A percentile compares a stretch with the other conserved stretches of the same genome.
Evolutionary conservation across 2,888 invertebrate genomes (phyloP).

Genomic region (Aphodius granarius): DNA sequence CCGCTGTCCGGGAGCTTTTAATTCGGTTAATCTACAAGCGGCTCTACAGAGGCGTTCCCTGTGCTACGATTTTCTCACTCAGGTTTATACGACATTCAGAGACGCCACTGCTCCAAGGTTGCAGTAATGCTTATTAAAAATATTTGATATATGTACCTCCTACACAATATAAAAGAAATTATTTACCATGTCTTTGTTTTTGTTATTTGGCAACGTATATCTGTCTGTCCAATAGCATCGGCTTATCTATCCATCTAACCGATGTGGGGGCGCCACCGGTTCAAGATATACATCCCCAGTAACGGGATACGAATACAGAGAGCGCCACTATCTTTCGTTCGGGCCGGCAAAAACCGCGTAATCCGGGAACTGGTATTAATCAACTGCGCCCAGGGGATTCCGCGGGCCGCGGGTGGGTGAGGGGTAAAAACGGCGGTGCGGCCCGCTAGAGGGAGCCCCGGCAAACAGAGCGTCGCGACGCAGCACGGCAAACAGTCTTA

Average conservation of each 20-base stretch:
- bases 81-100: not conserved
- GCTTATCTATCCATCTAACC: not conserved
- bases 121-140: not conserved
- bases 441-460: constrained; percentile 33
- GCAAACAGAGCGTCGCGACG: constrained; percentile 3
- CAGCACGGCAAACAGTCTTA: constrained; percentile 32
- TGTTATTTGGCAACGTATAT: too few species aligned
- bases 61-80: not conserved
- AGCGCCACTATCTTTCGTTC: not conserved
- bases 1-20: not conserved
- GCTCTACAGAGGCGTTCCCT: not conserved
- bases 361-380: constrained; percentile 47
- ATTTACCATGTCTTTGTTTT: too few species aligned
- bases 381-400: constrained; percentile 42
- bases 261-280: not conserved
- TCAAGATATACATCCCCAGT: not conserved
- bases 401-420: not conserved
- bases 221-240: not conserved
- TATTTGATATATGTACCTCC: too few species aligned
- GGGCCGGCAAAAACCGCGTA: constrained; percentile 43
- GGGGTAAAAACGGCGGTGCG: constrained; percentile 35
- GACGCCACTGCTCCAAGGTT: not conserved
- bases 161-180: too few species aligned
- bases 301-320: not conserved
- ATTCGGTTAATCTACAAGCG: not conserved